Base-by-base conservation (phyloP, 2,797 vertebrate genomes). In the Gadopsis marmoratus region DNA sequence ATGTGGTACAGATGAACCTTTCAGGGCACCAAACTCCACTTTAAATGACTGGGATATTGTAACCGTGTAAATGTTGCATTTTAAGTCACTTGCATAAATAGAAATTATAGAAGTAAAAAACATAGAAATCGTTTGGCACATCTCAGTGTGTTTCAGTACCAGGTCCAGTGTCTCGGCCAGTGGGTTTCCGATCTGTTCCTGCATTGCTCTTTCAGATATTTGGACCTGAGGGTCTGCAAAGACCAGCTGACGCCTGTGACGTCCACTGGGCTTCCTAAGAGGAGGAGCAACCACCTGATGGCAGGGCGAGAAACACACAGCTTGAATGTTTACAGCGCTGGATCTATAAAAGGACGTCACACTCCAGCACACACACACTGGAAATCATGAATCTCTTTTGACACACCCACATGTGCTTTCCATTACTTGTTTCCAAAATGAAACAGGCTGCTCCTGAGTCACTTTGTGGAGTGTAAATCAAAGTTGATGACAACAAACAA, bases 141-240 rank as follows among this genome's bases (percentile, higher is more conserved):
- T 51, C 16, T 62, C 13, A 14, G 45, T 60, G 55, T 61, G 50
- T 54, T 47, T 37, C 12, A 66, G 33, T 92, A 95, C 95, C 93
- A 91, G 77, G 29, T 66, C 58, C 62, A 68, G 51, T 12, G 95
- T 96, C 78, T 96, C 93, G 0, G 70, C 79, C 80, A 10, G 81
- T 0, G 74, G 80, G 78, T 95, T 91, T 63, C 72, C 47, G 7
- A 94, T 93, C 89, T 96, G 96, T 53, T 93, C 81, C 79, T 86
- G 90, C 90, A 96, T 94, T 4, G 85, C 88, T 71, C 86, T 63
- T 50, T 93, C 81, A 31, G 95, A 89, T 48, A 97, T 96, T 91
- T 97, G 96, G 69, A 94, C 93, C 76, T 94, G 79, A 19, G 86
- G 86, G 74, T 96, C 96, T 8, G 91, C 91, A 60, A 96, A 96